phyloP scores from a whole-genome alignment of 2,797 vertebrate species.

The Echeneis naucrates region DNA sequence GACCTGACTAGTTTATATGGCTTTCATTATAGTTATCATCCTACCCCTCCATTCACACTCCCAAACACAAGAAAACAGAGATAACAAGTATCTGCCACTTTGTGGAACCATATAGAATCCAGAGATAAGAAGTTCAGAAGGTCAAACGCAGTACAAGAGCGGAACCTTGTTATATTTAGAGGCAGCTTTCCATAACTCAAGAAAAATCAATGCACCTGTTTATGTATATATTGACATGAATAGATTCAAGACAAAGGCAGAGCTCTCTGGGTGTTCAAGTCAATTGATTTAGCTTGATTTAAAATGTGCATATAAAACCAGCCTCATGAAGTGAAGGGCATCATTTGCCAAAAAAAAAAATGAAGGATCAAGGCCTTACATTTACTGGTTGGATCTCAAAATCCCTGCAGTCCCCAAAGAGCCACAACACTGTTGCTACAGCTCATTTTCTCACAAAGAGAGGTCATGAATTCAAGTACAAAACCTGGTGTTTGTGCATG shows the following conservation, averaged over 20 bases:
- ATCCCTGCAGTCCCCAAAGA: conserved; percentile 32
- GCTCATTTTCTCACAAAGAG: conserved; percentile 28
- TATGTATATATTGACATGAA: not conserved
- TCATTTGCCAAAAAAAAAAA: conserved; percentile 44
- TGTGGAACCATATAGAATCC: not conserved
- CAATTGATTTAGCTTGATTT: conserved; percentile 60
- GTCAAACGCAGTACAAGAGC: not conserved
- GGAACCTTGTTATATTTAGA: not conserved
- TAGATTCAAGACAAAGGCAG: conserved; percentile 45
- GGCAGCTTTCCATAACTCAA: no score
- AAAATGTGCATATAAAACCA: conserved; percentile 67
- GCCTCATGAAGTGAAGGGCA: conserved; percentile 44
- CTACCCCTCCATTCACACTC: not conserved
- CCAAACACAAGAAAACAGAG: not conserved
- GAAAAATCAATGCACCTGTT: conserved; percentile 5
- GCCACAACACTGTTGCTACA: conserved; percentile 3
- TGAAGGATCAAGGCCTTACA: conserved; percentile 38
- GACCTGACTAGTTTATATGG: conserved; percentile 20
- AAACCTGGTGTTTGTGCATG: not conserved
- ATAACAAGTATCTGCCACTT: not conserved
- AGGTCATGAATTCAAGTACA: conserved; percentile 15
- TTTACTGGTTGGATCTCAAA: conserved; percentile 59
- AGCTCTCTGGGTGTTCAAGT: conserved; percentile 37
- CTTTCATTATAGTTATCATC: conserved; percentile 16
- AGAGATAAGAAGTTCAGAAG: not conserved